Percentiles rank a stretch among this genome's conserved stretches.
Conservation (phyloP, 2,113 vertebrate genomes). For the Bagarius yarrelli region DNA sequence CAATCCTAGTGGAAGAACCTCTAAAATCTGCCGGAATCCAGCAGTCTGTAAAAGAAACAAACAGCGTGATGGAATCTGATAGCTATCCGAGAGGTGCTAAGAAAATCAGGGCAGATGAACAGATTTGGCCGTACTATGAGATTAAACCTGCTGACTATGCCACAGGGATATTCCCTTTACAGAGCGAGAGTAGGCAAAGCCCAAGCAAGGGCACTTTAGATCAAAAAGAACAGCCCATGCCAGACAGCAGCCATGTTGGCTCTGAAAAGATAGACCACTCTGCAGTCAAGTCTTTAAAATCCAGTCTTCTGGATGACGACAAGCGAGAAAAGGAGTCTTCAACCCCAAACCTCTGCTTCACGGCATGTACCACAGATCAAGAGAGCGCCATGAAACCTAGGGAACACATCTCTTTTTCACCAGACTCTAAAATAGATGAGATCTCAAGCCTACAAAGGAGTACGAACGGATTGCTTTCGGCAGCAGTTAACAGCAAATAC, state of each 20-base stretch:
- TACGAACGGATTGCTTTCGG: constrained; percentile 72
- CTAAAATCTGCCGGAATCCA: constrained; percentile 77
- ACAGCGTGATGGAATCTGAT: constrained; percentile 79
- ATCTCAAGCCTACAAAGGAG: constrained; percentile 76
- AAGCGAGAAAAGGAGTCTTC: constrained; percentile 51
- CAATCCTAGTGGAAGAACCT: constrained; percentile 75
- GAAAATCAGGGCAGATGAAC: constrained; percentile 80
- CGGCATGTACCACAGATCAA: constrained; percentile 3
- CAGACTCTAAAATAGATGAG: constrained; percentile 74
- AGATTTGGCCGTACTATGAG: constrained; percentile 85
- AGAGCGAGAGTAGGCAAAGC: constrained; percentile 74
- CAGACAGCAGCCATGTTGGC: constrained; percentile 73
- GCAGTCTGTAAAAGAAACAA: constrained; percentile 78
- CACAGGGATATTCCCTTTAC: constrained; percentile 77
- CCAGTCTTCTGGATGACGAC: constrained; percentile 78
- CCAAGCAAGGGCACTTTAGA: constrained; percentile 76
- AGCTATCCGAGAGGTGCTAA: constrained; percentile 83
- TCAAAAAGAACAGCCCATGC: constrained; percentile 74
- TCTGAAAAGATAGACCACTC: constrained; percentile 77
- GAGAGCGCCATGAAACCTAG: constrained; percentile 55
- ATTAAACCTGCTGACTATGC: constrained; percentile 83
- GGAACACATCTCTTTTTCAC: constrained; percentile 75
- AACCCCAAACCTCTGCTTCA: constrained; percentile 4
- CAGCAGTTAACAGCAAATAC: constrained; percentile 78
- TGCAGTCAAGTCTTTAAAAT: constrained; percentile 75